phyloP scores from a whole-genome alignment of 2,888 invertebrate species.

The Hecatera dysodea region DNA sequence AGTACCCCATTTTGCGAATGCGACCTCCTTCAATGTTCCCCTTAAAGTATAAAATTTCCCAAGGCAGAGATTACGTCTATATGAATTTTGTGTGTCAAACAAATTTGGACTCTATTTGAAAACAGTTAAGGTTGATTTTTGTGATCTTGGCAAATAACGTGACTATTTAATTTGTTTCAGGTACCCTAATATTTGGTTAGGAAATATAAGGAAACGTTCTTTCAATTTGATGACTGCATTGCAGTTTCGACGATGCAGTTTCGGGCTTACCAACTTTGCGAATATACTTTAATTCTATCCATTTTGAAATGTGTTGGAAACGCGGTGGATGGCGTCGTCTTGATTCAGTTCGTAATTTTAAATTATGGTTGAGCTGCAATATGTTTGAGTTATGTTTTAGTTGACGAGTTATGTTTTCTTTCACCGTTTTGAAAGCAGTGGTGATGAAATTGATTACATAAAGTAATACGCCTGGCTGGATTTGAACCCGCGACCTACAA shows the following conservation, averaged over 20 bases:
- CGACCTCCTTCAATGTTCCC: conserved; percentile 33
- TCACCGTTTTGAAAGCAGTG: neutral
- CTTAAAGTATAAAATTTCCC: conserved; percentile 60
- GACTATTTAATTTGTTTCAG: conserved; percentile 58
- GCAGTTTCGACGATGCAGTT: conserved; percentile 50
- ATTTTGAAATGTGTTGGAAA: conserved; percentile 9
- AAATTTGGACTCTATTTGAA: neutral
- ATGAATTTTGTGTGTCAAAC: conserved; percentile 4
- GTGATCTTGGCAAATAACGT: neutral
- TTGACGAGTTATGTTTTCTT: neutral
- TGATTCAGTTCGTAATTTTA: neutral
- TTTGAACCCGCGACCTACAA: no score
- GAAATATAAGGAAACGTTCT: conserved; percentile 50
- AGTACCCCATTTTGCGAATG: conserved; percentile 47
- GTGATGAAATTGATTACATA: no score
- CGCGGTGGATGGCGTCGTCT: neutral
- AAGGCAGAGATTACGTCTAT: conserved; percentile 40
- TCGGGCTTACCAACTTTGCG: neutral
- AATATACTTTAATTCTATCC: conserved; percentile 32
- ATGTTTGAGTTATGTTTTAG: neutral
- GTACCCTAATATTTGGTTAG: conserved; percentile 59
- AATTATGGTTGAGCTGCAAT: neutral
- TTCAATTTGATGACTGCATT: conserved; percentile 55
- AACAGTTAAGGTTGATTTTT: neutral
- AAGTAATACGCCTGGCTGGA: no score